A percentile compares a stretch with the other conserved stretches of the same genome.
Conservation (phyloP, 2,797 vertebrate genomes). For the Pipistrellus pipistrellus region DNA sequence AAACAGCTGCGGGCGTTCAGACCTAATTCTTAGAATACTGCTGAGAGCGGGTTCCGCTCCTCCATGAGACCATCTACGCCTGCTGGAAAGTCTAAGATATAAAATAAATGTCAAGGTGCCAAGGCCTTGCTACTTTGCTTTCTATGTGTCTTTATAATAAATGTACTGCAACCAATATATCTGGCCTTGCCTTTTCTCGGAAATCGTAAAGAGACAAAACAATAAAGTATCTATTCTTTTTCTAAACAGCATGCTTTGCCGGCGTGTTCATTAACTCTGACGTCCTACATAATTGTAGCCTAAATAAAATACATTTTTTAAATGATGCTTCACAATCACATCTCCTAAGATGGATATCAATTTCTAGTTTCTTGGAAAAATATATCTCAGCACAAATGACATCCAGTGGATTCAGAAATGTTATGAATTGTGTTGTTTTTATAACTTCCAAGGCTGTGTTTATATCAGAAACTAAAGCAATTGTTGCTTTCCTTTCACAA, state of each 20-base stretch:
- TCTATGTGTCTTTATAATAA: not conserved
- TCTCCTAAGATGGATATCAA: constrained; percentile 54
- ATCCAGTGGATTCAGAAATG: not conserved
- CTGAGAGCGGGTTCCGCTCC: not conserved
- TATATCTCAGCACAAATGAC: constrained; percentile 50
- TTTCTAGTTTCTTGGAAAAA: constrained; percentile 43
- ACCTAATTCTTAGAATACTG: not conserved
- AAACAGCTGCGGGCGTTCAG: not conserved
- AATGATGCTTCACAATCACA: constrained; percentile 36
- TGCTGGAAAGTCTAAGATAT: not conserved
- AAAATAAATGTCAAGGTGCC: not conserved
- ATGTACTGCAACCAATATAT: not conserved
- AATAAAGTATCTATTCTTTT: not conserved
- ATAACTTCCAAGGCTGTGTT: constrained; percentile 23
- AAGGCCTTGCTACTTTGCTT: not conserved
- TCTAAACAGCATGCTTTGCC: constrained; percentile 15
- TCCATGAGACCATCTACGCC: not conserved
- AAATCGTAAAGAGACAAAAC: not conserved
- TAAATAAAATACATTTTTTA: constrained; percentile 47
- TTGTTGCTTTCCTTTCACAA: constrained; percentile 51
- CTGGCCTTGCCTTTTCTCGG: not conserved
- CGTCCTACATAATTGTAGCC: not conserved
- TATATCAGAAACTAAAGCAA: constrained; percentile 61
- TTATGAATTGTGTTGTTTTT: constrained; percentile 70
- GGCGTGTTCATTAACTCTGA: constrained; percentile 8